These are phyloP conservation scores for Atherinomorus stipes DNA, from an alignment of 2,113 vertebrate genomes.

Conservation along the genomic window DNA sequence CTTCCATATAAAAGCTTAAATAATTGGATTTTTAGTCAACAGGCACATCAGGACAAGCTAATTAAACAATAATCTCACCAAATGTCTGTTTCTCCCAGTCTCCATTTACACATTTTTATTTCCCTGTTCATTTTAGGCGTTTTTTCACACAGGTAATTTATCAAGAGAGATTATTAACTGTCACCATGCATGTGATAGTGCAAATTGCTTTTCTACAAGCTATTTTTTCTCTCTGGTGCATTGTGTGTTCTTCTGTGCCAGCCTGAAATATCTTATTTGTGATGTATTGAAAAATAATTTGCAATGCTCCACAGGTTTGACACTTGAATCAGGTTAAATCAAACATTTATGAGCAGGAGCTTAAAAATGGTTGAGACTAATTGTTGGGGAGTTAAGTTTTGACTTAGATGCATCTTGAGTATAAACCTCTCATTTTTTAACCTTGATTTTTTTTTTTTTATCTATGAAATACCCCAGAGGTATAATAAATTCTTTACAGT, in stretches of 20 bases:
- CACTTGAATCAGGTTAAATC: constrained; percentile 55
- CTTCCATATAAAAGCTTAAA: constrained; percentile 12
- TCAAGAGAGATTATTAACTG: constrained; percentile 60
- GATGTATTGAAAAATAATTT: constrained; percentile 38
- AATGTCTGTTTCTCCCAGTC: constrained; percentile 32
- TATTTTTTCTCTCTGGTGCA: constrained; percentile 14
- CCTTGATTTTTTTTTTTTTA: background rate
- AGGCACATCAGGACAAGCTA: constrained; percentile 28
- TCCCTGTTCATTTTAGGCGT: constrained; percentile 37
- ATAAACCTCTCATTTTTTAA: background rate
- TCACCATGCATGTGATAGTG: constrained; percentile 16
- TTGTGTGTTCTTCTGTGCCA: constrained; percentile 13
- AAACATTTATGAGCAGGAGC: constrained; percentile 12
- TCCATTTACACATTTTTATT: constrained; percentile 39
- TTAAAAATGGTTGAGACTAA: constrained; percentile 17
- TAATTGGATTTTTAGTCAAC: constrained; percentile 45
- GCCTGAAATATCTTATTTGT: constrained; percentile 28
- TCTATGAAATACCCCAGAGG: background rate
- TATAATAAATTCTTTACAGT: background rate
- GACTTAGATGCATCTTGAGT: background rate
- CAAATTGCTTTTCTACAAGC: constrained; percentile 36
- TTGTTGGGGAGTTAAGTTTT: background rate
- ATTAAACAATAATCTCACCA: constrained; percentile 45
- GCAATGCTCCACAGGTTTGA: constrained; percentile 32
- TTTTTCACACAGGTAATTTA: constrained; percentile 58